phyloP scores from a whole-genome alignment of 2,113 vertebrate species.

The Pongo abelii region DNA sequence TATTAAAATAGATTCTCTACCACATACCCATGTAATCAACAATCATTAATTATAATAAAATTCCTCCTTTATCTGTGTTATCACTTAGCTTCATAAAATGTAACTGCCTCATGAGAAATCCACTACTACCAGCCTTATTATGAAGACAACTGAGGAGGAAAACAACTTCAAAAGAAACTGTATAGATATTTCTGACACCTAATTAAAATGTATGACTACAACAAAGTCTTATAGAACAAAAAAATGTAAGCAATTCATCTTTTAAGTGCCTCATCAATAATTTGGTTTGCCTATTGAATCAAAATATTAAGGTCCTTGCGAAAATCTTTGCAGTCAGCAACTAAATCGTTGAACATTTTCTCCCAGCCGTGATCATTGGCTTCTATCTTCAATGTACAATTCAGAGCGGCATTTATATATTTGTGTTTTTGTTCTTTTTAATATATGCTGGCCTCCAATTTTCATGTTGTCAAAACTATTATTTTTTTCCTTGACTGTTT shows the following conservation, averaged over 20 bases:
- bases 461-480: background rate
- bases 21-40: background rate
- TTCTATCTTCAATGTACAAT: background rate
- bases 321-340: background rate
- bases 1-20: background rate
- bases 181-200: background rate
- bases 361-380: background rate
- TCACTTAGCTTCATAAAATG: background rate
- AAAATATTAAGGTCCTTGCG: background rate
- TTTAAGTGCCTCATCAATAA: background rate
- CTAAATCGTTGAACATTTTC: background rate
- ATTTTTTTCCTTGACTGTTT: background rate
- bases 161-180: slow-evolving; percentile 15
- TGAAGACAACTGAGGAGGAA: background rate
- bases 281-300: background rate
- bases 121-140: background rate
- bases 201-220: background rate
- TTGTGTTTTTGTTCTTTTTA: background rate
- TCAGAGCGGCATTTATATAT: background rate
- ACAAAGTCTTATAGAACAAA: background rate
- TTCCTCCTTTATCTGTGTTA: background rate
- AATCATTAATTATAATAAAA: background rate
- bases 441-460: background rate
- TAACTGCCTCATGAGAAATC: background rate
- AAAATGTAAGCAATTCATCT: background rate